Percentiles rank a stretch among this genome's conserved stretches.
phyloP scores from a whole-genome alignment of 2,113 vertebrate species.

The Equus quagga region DNA sequence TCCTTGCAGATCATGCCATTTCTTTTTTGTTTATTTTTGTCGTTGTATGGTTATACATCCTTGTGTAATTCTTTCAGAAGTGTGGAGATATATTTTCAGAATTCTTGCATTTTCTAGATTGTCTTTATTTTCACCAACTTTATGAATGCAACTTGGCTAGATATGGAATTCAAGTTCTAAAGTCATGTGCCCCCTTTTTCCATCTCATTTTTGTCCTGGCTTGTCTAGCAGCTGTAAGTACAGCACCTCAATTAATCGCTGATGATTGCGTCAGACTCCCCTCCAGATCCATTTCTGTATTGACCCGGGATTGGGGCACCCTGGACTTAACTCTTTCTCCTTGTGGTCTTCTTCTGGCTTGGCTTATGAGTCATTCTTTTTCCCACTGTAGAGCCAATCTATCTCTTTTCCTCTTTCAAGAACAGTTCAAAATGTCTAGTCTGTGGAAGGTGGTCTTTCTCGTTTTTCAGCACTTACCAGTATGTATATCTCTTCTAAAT shows the following conservation, averaged over 20 bases:
- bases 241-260: neutral
- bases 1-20: neutral
- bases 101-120: neutral
- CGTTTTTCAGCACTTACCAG: neutral
- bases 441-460: neutral
- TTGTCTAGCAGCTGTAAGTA: neutral
- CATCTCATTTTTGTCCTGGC: neutral
- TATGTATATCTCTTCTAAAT: neutral
- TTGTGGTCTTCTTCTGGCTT: neutral
- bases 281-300: no score
- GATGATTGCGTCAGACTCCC: neutral
- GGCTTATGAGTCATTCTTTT: neutral
- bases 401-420: neutral
- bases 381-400: no score
- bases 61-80: neutral
- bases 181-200: neutral
- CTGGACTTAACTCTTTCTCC: neutral
- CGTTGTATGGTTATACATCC: neutral
- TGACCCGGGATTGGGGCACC: neutral
- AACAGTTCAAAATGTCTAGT: neutral
- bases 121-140: neutral
- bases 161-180: neutral
- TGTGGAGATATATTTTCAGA: neutral
- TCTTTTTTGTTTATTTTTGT: neutral
- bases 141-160: neutral